Evolutionary conservation across 2,113 vertebrate genomes (phyloP), one percentile per base, ranked within the genome.

Genomic region (Syrmaticus mikado): DNA sequence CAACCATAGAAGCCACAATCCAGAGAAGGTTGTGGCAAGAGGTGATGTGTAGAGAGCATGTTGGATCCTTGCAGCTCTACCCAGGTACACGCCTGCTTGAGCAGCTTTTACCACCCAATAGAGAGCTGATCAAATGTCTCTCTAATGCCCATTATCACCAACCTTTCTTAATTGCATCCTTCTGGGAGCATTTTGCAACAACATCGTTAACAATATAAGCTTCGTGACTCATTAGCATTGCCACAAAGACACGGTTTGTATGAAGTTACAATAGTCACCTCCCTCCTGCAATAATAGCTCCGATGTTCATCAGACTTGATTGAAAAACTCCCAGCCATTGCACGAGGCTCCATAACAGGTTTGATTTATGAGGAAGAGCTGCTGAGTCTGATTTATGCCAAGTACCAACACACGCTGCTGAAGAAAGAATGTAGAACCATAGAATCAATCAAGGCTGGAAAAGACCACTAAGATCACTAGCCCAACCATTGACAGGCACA

Each of bases 111-210:
- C 38, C 61, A 40, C 30, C 68, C 53, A 45, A 21, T 0, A 58
- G 30, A 68, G 27, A 58, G n/a, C 11, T 52, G 48, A 64, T 43
- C 52, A 93, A 73, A 74, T 11, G 6, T 28, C 48, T 74, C 38
- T 60, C 82, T 68, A 78, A 48, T 34, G 48, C 28, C 50, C 48
- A 21, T 85, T 78, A 88, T 74, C 66, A 78, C 48, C 60, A 82
- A 18, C 60, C 30, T 88, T 78, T 70, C 87, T 78, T 78, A 91
- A 82, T 55, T 93, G 34, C 55, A 60, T 78, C 76, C 66, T 85
- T 53, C 61, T 32, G 48, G 80, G 91, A 70, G 43, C 0, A 0
- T 45, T 85, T 78, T 82, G 55, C 60, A 70, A 27, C 0, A 3
- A 13, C 8, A 13, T 74, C 48, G 6, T 74, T 74, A 88, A 48